These are phyloP conservation scores for Bos javanicus DNA, from an alignment of 2,113 vertebrate species.

Conservation along the genomic window DNA sequence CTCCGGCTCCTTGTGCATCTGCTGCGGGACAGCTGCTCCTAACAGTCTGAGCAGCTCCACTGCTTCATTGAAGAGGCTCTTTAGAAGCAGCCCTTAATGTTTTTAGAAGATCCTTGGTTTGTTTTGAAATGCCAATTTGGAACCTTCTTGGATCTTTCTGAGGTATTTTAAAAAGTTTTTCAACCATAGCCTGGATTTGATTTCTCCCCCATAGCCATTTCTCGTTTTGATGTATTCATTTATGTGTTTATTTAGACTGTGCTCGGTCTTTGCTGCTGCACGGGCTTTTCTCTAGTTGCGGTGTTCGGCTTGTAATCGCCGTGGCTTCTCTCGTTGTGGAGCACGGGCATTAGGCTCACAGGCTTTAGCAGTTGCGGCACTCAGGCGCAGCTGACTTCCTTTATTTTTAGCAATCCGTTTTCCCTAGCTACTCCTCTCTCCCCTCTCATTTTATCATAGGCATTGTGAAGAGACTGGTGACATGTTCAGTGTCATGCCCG, in stretches of 20 bases:
- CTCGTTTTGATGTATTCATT: background rate
- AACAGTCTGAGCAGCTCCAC: background rate
- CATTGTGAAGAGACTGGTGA: background rate
- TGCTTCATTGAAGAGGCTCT: background rate
- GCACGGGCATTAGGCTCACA: background rate
- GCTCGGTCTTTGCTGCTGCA: accelerated
- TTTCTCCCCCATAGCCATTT: background rate
- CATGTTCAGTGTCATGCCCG: too few species aligned
- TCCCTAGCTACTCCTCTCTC: background rate
- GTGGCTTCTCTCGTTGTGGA: background rate
- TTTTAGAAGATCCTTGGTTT: background rate
- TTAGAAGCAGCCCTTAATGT: background rate
- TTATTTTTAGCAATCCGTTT: background rate
- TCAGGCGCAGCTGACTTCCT: background rate
- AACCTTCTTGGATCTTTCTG: background rate
- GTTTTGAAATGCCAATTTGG: background rate
- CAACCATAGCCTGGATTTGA: background rate
- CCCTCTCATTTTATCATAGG: background rate
- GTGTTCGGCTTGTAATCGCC: background rate
- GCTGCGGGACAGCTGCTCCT: background rate
- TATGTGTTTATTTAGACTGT: background rate
- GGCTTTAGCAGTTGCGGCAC: background rate
- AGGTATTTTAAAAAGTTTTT: background rate
- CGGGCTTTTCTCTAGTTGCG: background rate
- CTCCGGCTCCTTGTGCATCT: background rate